These are phyloP conservation scores for Polyommatus icarus DNA, from an alignment of 2,888 invertebrate species.

Conservation along the genomic window DNA sequence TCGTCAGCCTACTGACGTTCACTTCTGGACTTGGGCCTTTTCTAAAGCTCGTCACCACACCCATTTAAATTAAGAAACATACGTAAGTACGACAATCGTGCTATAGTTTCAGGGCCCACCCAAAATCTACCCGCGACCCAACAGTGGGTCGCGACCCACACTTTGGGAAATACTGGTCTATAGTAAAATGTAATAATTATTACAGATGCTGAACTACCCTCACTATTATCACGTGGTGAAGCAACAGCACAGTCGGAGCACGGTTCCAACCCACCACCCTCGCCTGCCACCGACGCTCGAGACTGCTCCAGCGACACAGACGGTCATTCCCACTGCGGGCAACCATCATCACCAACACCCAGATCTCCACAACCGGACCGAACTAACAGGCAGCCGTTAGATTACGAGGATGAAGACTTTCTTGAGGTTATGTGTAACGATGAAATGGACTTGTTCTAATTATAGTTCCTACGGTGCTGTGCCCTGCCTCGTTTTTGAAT, in stretches of 20 bases:
- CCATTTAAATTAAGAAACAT: too few relatives aligned
- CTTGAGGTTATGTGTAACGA: conserved; percentile 86
- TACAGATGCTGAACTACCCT: conserved; percentile 82
- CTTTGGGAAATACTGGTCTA: too few relatives aligned
- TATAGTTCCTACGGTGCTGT: conserved; percentile 36
- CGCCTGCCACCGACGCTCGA: conserved; percentile 87
- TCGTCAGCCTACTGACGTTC: too few relatives aligned
- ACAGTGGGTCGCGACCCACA: too few relatives aligned
- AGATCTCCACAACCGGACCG: conserved; percentile 50
- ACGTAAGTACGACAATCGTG: too few relatives aligned
- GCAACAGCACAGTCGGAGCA: conserved; percentile 77
- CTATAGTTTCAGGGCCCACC: too few relatives aligned
- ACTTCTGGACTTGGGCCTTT: too few relatives aligned
- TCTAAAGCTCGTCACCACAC: too few relatives aligned
- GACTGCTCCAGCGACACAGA: conserved; percentile 85
- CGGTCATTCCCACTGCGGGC: conserved; percentile 71
- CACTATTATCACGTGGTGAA: conserved; percentile 83
- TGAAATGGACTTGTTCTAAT: conserved; percentile 86
- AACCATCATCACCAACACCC: conserved; percentile 41
- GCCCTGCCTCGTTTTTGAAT: conserved; percentile 30
- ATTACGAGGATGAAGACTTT: conserved; percentile 84
- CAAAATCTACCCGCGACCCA: too few relatives aligned
- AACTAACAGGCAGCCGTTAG: conserved; percentile 54
- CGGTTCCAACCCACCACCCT: conserved; percentile 88
- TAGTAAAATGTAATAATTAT: neutral